phyloP scores from a whole-genome alignment of 2,888 invertebrate species.

The Drosophila subsilvestris region DNA sequence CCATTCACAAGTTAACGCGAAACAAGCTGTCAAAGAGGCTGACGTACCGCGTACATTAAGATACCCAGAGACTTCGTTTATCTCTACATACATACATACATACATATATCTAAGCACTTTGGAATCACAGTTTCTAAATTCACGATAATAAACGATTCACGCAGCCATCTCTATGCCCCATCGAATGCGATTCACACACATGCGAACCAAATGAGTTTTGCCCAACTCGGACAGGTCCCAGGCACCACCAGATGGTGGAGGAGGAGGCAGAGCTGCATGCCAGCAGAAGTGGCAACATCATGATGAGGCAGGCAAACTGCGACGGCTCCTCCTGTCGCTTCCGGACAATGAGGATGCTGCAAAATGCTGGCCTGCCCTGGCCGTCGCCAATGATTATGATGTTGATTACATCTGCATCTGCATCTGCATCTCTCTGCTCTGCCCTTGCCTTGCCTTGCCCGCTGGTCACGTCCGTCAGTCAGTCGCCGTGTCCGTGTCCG shows the following conservation, averaged over 20 bases:
- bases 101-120: too few species aligned
- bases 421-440: constrained; percentile 23
- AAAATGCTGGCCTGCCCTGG: constrained; percentile 21
- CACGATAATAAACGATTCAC: background rate
- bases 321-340: constrained; percentile 35
- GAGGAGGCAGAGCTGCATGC: background rate
- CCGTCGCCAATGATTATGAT: constrained; percentile 69
- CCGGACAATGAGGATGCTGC: constrained; percentile 63
- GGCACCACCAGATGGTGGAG: background rate
- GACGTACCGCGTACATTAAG: too few species aligned
- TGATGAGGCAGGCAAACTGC: constrained; percentile 43
- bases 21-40: too few species aligned
- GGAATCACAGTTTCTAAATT: too few species aligned
- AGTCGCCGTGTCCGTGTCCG: constrained; percentile 17
- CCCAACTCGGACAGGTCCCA: constrained; percentile 52
- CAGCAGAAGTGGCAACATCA: constrained; percentile 14
- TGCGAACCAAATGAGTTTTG: constrained; percentile 59
- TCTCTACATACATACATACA: too few species aligned
- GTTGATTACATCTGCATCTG: constrained; percentile 72
- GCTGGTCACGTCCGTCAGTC: constrained; percentile 13
- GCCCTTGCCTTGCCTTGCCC: constrained; percentile 14
- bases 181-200: constrained; percentile 32
- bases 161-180: constrained; percentile 46
- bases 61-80: too few species aligned
- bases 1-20: too few species aligned